Percentiles rank a stretch among this genome's conserved stretches.
These are phyloP conservation scores for Cheilosia pagana DNA, from an alignment of 2,888 invertebrate genomes.

Conservation along the genomic window DNA sequence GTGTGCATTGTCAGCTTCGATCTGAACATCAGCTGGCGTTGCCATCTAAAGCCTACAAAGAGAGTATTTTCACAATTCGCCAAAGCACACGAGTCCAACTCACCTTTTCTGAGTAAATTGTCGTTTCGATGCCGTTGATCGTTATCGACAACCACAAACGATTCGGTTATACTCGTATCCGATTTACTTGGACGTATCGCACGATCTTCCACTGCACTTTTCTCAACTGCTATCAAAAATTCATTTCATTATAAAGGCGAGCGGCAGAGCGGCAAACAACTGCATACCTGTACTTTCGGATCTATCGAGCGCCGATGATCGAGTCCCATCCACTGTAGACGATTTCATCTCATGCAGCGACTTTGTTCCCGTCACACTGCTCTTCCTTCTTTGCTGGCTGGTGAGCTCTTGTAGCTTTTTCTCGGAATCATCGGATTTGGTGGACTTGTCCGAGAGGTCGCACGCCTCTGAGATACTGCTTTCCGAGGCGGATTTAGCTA, in stretches of 20 bases:
- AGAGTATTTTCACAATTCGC: neutral
- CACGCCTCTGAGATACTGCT: conserved; percentile 93
- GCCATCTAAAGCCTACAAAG: conserved; percentile 91
- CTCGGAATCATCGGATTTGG: conserved; percentile 87
- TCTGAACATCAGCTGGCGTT: conserved; percentile 94
- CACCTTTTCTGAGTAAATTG: conserved; percentile 82
- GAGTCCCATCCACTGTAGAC: conserved; percentile 81
- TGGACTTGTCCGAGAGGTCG: conserved; percentile 89
- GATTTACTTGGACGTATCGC: conserved; percentile 93
- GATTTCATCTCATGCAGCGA: conserved; percentile 83
- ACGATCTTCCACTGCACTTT: conserved; percentile 84
- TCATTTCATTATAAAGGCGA: neutral
- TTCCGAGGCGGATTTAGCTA: conserved; percentile 94
- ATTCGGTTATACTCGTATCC: conserved; percentile 95
- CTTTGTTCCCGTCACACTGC: conserved; percentile 82
- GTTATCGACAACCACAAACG: conserved; percentile 91
- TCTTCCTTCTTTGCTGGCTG: conserved; percentile 78
- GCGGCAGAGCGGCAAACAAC: conserved; percentile 36
- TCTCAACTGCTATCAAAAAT: conserved; percentile 42
- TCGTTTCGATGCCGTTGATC: conserved; percentile 80
- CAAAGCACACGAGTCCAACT: neutral
- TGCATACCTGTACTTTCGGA: conserved; percentile 77
- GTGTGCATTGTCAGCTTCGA: conserved; percentile 99
- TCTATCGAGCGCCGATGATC: conserved; percentile 74
- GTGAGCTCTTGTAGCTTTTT: conserved; percentile 78